Evolutionary conservation across 2,888 invertebrate genomes (phyloP).

Genomic region (Drosophila fungiperda): DNA sequence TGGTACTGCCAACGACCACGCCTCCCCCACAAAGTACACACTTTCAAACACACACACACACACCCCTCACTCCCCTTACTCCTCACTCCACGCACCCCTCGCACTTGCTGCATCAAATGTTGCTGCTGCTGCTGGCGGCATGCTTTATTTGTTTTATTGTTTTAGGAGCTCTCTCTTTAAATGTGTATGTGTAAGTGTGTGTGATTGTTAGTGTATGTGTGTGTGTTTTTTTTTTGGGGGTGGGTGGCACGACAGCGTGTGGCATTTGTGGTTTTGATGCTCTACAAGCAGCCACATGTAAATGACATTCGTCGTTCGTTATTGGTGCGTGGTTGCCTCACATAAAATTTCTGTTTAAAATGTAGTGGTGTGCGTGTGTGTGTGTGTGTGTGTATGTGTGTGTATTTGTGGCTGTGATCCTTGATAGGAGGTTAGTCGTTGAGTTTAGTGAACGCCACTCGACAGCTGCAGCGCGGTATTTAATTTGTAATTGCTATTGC

Average conservation of each 20-base stretch:
- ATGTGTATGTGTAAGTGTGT: background rate
- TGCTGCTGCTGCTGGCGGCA: conserved; percentile 55
- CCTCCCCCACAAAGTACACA: background rate
- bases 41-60: background rate
- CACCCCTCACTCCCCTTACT: background rate
- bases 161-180: conserved; percentile 40
- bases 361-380: conserved; percentile 4
- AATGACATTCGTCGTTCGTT: conserved; percentile 81
- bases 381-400: background rate
- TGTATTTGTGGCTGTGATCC: background rate
- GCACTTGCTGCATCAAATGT: conserved; percentile 65
- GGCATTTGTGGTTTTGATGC: conserved; percentile 80
- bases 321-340: conserved; percentile 74
- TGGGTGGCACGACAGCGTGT: conserved; percentile 65
- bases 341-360: conserved; percentile 73
- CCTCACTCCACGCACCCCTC: background rate
- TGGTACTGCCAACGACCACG: conserved; percentile 41
- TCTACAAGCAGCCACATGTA: conserved; percentile 79
- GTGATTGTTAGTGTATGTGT: background rate
- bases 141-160: conserved; percentile 79
- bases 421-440: conserved; percentile 20
- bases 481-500: conserved; percentile 74
- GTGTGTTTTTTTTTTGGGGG: background rate
- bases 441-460: conserved; percentile 41
- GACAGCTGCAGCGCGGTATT: conserved; percentile 66